Conservation (phyloP, 1,140 invertebrate species). For the Thalassaphorura encarpata region DNA sequence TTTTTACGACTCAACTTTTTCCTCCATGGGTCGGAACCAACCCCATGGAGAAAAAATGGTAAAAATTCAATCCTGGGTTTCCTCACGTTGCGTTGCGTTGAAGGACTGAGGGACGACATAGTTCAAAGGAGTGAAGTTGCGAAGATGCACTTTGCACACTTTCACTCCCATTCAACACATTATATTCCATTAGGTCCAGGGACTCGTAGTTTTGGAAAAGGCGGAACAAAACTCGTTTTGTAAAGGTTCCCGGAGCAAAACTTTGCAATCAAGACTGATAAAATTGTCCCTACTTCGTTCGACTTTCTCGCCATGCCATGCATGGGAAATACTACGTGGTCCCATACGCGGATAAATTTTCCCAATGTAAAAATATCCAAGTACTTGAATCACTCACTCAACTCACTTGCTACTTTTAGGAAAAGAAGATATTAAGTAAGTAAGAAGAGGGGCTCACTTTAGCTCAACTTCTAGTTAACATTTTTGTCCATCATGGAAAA, state of each 20-base stretch:
- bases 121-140: not conserved
- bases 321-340: no score
- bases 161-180: slow-evolving; percentile 1
- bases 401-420: no score
- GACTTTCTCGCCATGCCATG: no score
- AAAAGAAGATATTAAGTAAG: no score
- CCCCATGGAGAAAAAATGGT: not conserved
- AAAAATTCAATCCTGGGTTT: not conserved
- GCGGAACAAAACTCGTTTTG: slow-evolving; percentile 23
- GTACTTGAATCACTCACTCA: no score
- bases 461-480: no score
- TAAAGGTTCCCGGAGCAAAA: slow-evolving; percentile 11
- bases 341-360: no score
- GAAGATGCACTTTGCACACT: not conserved
- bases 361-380: no score
- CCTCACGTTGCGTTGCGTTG: not conserved
- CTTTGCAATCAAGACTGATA: slow-evolving; percentile 32
- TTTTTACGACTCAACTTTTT: no score
- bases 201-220: not conserved
- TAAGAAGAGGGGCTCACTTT: no score
- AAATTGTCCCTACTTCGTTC: slow-evolving; percentile 11
- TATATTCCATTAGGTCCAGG: slow-evolving; percentile 8
- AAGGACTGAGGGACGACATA: not conserved
- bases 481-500: no score
- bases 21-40: no score